Conservation (phyloP, 2,113 vertebrate genomes). For the Catharus fuscescens region DNA sequence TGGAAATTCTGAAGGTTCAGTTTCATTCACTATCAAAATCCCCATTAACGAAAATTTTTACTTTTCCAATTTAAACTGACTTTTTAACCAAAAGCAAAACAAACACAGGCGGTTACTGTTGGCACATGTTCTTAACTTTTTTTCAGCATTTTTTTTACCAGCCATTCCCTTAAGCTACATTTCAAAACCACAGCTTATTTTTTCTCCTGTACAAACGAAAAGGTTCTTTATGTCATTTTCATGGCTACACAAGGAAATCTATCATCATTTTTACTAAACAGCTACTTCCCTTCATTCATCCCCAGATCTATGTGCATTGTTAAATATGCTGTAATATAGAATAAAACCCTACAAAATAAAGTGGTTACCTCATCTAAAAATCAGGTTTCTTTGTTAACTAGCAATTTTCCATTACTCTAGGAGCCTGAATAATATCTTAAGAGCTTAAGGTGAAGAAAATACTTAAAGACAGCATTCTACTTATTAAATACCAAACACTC, state of each 20-base stretch:
- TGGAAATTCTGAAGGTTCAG: not conserved
- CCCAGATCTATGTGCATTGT: not conserved
- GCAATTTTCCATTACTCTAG: not conserved
- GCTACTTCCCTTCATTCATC: slow-evolving; percentile 27
- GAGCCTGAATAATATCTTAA: not conserved
- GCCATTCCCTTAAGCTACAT: slow-evolving; percentile 38
- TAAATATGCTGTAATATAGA: not conserved
- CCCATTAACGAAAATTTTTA: not conserved
- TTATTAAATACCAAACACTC: slow-evolving; percentile 3
- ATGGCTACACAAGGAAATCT: not conserved
- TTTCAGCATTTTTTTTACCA: not conserved
- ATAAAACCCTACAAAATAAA: not conserved
- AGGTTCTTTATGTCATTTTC: slow-evolving; percentile 17
- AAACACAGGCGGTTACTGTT: slow-evolving; percentile 24
- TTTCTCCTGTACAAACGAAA: not conserved
- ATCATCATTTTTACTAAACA: slow-evolving; percentile 9
- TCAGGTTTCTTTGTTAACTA: slow-evolving; percentile 1
- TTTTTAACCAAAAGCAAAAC: slow-evolving; percentile 22
- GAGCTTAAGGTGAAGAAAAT: slow-evolving; percentile 9
- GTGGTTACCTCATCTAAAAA: slow-evolving; percentile 22
- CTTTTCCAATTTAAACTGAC: slow-evolving; percentile 2
- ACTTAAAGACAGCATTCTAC: not conserved
- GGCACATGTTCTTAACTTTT: slow-evolving; percentile 19
- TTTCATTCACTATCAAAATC: not conserved
- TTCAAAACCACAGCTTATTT: slow-evolving; percentile 45